Conservation (phyloP, 2,797 vertebrate genomes). For the Mycteria americana region DNA sequence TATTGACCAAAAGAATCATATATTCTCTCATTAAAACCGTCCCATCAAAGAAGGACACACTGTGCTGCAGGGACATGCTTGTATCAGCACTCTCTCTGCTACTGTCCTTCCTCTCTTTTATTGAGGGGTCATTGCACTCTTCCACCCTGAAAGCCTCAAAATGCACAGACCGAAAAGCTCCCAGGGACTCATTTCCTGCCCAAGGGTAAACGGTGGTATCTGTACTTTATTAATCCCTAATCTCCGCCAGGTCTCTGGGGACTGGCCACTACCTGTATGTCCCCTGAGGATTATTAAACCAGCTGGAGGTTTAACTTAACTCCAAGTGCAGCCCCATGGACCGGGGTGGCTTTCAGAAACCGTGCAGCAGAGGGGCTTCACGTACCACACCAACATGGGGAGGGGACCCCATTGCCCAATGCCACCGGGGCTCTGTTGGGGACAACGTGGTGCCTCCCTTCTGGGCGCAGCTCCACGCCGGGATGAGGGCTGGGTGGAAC, state of each 20-base stretch:
- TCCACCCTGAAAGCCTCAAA: background rate
- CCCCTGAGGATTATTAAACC: background rate
- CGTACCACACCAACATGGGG: fast-evolving
- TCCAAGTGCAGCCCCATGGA: background rate
- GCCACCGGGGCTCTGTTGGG: fast-evolving
- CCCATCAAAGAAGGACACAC: background rate
- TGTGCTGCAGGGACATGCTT: background rate
- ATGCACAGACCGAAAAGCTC: background rate
- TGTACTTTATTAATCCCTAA: background rate
- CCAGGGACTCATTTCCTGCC: background rate
- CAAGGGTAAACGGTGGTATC: background rate
- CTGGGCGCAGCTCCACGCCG: fast-evolving
- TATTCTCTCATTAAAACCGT: background rate
- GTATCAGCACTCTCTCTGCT: background rate
- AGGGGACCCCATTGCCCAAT: fast-evolving
- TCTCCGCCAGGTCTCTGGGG: background rate
- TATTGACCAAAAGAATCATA: background rate
- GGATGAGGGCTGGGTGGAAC: background rate
- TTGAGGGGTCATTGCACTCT: background rate
- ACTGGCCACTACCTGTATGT: background rate
- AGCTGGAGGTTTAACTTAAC: background rate
- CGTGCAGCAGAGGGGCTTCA: background rate
- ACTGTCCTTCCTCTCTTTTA: background rate
- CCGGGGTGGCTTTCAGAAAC: background rate
- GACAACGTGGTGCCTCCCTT: background rate